A percentile compares a stretch with the other conserved stretches of the same genome.
phyloP scores from a whole-genome alignment of 2,888 invertebrate species.

The Cantharis rufa region DNA sequence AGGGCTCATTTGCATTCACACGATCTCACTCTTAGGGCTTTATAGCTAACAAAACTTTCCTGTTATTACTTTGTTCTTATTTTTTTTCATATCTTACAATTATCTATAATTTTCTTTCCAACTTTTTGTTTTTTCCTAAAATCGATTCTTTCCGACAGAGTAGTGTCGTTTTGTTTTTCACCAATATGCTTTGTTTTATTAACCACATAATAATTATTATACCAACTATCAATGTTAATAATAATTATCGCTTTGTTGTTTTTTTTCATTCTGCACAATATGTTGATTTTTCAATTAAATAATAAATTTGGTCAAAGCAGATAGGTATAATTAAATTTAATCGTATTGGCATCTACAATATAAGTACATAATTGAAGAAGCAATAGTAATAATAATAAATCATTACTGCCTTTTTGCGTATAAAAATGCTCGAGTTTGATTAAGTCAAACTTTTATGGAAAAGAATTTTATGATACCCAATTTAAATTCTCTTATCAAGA shows the following conservation, averaged over 20 bases:
- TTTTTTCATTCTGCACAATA: not conserved
- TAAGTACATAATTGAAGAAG: not conserved
- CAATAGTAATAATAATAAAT: not conserved
- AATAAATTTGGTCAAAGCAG: not conserved
- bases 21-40: constrained; percentile 36
- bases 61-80: constrained; percentile 40
- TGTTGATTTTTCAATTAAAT: not conserved
- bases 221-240: too few relatives aligned
- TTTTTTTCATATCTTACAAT: constrained; percentile 34
- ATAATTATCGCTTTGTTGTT: too few relatives aligned
- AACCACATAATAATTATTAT: not conserved
- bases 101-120: not conserved
- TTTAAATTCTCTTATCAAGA: not conserved
- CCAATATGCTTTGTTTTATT: not conserved
- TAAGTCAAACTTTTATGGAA: not conserved
- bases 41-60: constrained; percentile 38
- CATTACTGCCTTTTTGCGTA: not conserved
- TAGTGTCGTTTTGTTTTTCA: not conserved
- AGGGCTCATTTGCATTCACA: constrained; percentile 41
- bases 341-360: not conserved
- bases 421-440: not conserved
- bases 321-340: not conserved
- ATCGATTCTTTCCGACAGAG: not conserved
- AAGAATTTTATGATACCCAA: not conserved
- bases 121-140: not conserved